Conservation (phyloP, 2,113 vertebrate genomes). For the Dryoscopus gambensis region DNA sequence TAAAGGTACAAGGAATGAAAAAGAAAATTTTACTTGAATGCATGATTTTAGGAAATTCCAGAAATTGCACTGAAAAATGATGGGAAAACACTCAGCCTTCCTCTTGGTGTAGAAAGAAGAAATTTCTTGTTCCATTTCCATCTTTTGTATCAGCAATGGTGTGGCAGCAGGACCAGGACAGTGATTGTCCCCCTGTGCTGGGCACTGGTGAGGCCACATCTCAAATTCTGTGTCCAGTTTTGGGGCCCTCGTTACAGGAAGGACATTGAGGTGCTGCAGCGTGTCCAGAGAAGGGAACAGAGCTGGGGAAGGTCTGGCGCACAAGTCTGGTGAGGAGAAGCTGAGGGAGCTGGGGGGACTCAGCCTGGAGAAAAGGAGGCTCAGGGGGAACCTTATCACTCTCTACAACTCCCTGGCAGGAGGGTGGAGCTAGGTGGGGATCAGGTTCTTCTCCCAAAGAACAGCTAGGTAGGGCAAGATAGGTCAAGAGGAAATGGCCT, state of each 20-base stretch:
- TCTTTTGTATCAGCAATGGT: accelerated
- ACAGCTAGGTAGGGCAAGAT: too few relatives aligned
- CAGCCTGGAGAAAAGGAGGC: not conserved
- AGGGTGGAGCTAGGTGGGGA: accelerated
- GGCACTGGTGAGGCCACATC: not conserved
- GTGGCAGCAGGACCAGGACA: not conserved
- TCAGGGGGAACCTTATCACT: accelerated
- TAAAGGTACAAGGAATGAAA: not conserved
- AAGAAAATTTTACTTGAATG: not conserved
- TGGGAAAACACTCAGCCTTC: not conserved
- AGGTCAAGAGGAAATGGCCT: not conserved
- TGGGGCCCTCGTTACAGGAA: accelerated
- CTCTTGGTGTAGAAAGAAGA: not conserved
- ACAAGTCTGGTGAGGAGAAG: not conserved
- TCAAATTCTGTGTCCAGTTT: not conserved
- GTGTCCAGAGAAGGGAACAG: accelerated
- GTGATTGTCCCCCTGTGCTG: accelerated
- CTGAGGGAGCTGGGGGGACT: not conserved
- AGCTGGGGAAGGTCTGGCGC: not conserved
- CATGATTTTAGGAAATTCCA: not conserved
- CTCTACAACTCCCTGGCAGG: not conserved
- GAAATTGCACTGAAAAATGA: not conserved
- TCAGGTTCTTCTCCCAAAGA: not conserved
- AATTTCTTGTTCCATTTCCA: not conserved
- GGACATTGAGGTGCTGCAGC: accelerated